Percentiles rank a stretch among this genome's conserved stretches.
These are phyloP conservation scores for Lottia gigantea DNA, from an alignment of 2,888 invertebrate species.

Conservation along the genomic window DNA sequence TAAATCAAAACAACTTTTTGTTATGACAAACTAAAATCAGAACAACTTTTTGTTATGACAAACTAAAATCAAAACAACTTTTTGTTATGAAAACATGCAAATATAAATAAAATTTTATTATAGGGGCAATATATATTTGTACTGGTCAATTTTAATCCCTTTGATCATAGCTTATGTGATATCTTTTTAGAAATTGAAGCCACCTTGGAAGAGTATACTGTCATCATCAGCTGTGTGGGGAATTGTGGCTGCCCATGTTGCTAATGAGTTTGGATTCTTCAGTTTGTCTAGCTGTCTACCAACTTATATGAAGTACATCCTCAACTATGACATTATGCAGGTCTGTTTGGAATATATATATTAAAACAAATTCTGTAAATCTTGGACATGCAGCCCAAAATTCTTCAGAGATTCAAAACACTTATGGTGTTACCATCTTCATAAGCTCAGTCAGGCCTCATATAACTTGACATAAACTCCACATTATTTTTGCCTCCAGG, in stretches of 20 bases:
- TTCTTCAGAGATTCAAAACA: too few relatives aligned
- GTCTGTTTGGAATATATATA: slow-evolving; percentile 42
- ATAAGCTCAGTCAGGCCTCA: too few relatives aligned
- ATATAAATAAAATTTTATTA: neutral
- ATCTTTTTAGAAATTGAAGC: slow-evolving; percentile 13
- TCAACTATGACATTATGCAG: slow-evolving; percentile 59
- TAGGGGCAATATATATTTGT: neutral
- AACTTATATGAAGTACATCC: slow-evolving; percentile 66
- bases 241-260: slow-evolving; percentile 65
- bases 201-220: slow-evolving; percentile 45
- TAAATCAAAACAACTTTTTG: too few relatives aligned
- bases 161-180: neutral
- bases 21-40: too few relatives aligned
- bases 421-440: too few relatives aligned
- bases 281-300: slow-evolving; percentile 69
- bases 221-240: slow-evolving; percentile 63
- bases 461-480: too few relatives aligned
- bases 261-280: slow-evolving; percentile 70
- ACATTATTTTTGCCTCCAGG: slow-evolving; percentile 72
- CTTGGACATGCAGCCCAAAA: too few relatives aligned
- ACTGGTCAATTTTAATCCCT: neutral
- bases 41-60: too few relatives aligned
- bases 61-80: too few relatives aligned
- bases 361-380: too few relatives aligned
- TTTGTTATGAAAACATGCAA: too few relatives aligned